Conservation (phyloP, 2,888 invertebrate genomes). For the Morinoia aosen region DNA sequence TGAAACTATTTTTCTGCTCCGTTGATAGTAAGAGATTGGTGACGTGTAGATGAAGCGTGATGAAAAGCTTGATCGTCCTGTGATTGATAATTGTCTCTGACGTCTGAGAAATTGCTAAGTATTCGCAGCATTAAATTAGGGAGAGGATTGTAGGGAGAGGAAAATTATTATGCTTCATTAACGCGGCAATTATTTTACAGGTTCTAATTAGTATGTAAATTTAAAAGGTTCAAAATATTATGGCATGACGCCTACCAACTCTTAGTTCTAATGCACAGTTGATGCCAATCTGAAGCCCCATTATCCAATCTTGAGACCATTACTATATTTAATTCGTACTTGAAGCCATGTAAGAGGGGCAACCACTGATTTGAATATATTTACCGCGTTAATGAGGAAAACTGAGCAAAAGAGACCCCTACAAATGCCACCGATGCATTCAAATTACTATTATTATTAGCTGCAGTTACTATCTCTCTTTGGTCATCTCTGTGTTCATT, state of each 20-base stretch:
- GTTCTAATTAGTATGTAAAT: not conserved
- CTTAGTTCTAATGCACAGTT: too few relatives aligned
- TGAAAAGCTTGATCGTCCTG: not conserved
- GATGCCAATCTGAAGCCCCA: not conserved
- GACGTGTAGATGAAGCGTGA: not conserved
- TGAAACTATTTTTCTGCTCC: not conserved
- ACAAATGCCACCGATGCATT: not conserved
- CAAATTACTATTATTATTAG: not conserved
- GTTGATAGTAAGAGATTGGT: not conserved
- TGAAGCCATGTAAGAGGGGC: not conserved
- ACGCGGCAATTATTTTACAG: not conserved
- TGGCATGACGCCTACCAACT: not conserved
- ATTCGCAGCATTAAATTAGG: not conserved
- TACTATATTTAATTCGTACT: not conserved
- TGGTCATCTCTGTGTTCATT: too few relatives aligned
- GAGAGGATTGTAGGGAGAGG: not conserved
- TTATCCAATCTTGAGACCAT: not conserved
- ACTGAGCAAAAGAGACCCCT: not conserved
- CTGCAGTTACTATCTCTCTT: too few relatives aligned
- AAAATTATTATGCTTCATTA: not conserved
- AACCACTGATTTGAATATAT: not conserved
- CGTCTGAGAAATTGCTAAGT: not conserved
- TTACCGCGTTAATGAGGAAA: not conserved
- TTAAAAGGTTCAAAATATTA: not conserved
- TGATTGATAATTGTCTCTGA: not conserved